Percentiles rank a stretch among this genome's conserved stretches.
Evolutionary conservation across 2,113 vertebrate genomes (phyloP).

Genomic region (Oncorhynchus tshawytscha): DNA sequence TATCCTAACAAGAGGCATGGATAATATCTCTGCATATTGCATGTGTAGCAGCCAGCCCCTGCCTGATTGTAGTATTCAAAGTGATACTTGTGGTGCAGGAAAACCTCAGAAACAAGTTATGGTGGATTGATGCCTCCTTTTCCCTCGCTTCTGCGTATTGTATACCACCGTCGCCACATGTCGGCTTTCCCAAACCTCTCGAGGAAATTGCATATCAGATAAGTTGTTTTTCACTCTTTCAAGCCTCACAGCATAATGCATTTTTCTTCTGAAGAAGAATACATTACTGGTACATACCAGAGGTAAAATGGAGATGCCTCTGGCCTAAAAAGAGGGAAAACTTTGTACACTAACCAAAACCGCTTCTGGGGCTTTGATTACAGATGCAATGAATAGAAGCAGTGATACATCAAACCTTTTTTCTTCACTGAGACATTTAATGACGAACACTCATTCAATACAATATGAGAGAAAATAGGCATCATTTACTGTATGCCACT

Average conservation of each 20-base stretch:
- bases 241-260: constrained; percentile 15
- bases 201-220: constrained; percentile 42
- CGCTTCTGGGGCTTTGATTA: constrained; percentile 1
- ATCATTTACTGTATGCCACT: not conserved
- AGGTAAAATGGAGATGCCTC: constrained; percentile 8
- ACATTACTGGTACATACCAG: constrained; percentile 30
- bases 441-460: not conserved
- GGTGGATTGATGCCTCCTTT: constrained; percentile 13
- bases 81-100: constrained; percentile 18
- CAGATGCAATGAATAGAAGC: constrained; percentile 1
- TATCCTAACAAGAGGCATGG: not conserved
- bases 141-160: constrained; percentile 17
- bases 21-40: not conserved
- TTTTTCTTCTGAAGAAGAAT: constrained; percentile 21
- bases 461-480: not conserved
- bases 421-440: not conserved
- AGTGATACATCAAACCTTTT: not conserved
- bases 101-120: not conserved
- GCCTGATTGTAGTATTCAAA: constrained; percentile 40
- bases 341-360: constrained; percentile 6
- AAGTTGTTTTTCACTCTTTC: constrained; percentile 14
- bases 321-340: not conserved
- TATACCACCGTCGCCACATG: not conserved
- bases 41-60: not conserved
- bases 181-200: constrained; percentile 14